phyloP scores from a whole-genome alignment of 2,888 invertebrate species.

The Cheilosia grossa region DNA sequence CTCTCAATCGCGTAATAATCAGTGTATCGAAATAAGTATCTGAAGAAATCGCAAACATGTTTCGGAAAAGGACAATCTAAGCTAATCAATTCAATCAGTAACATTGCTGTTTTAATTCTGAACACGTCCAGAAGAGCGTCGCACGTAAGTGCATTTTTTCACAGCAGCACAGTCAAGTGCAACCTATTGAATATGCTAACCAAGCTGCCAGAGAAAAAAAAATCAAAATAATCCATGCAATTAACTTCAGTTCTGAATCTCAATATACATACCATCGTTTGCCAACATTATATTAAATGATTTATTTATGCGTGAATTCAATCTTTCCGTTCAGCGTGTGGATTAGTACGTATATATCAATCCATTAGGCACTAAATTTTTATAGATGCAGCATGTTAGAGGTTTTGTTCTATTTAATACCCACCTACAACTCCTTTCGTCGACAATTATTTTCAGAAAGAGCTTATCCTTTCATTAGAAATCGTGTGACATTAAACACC shows the following conservation, averaged over 20 bases:
- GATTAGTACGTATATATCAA: background rate
- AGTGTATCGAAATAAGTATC: background rate
- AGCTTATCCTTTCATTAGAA: slow-evolving; percentile 25
- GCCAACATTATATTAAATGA: slow-evolving; percentile 7
- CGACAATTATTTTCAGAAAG: background rate
- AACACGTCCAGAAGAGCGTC: slow-evolving; percentile 18
- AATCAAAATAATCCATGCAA: slow-evolving; percentile 27
- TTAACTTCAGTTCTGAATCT: slow-evolving; percentile 19
- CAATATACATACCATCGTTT: slow-evolving; percentile 19
- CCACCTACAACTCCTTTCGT: background rate
- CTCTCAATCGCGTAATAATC: slow-evolving; percentile 10
- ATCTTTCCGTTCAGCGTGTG: slow-evolving; percentile 3
- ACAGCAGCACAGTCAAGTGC: slow-evolving; percentile 20
- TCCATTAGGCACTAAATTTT: background rate
- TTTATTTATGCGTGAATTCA: slow-evolving; percentile 23
- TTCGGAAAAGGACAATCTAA: slow-evolving; percentile 32
- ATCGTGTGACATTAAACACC: slow-evolving; percentile 24
- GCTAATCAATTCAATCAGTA: slow-evolving; percentile 24
- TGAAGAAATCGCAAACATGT: slow-evolving; percentile 8
- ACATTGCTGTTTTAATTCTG: slow-evolving; percentile 31
- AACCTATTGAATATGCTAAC: slow-evolving; percentile 30
- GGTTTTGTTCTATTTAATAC: too few species aligned
- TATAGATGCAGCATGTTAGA: background rate
- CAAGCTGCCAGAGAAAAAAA: slow-evolving; percentile 14
- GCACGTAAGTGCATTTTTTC: slow-evolving; percentile 11